Percentiles rank a stretch among this genome's conserved stretches.
Conservation (phyloP, 2,113 vertebrate genomes). For the Ptilorrhoa leucosticta region DNA sequence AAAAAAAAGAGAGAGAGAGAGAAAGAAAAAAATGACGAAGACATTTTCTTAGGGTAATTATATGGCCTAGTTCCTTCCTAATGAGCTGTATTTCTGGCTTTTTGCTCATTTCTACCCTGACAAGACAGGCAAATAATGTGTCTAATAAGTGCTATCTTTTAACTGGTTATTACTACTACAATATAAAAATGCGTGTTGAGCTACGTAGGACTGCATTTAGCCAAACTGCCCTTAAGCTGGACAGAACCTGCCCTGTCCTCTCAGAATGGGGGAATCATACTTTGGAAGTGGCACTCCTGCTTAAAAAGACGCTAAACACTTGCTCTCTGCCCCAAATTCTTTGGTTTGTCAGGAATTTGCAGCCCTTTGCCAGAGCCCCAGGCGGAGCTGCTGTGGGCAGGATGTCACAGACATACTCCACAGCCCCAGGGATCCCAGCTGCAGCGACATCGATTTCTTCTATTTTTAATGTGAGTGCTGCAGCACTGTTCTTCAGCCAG, state of each 20-base stretch:
- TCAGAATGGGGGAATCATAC: not conserved
- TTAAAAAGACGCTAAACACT: not conserved
- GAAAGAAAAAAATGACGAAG: not conserved
- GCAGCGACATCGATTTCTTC: fast-evolving
- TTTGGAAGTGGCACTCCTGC: not conserved
- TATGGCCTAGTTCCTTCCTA: not conserved
- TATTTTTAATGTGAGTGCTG: not conserved
- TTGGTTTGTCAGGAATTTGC: not conserved
- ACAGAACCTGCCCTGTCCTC: not conserved
- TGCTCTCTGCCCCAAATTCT: not conserved
- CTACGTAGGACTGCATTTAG: not conserved
- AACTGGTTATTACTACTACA: not conserved
- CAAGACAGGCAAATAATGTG: not conserved
- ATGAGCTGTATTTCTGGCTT: not conserved
- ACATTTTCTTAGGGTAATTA: not conserved
- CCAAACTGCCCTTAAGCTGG: not conserved
- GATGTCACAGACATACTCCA: not conserved
- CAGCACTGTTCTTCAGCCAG: not conserved
- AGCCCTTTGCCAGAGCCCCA: not conserved
- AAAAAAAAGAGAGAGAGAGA: too few relatives aligned
- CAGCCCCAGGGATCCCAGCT: not conserved
- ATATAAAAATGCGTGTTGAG: not conserved
- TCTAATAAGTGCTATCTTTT: not conserved
- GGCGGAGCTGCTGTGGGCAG: not conserved
- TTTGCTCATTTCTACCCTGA: not conserved